Evolutionary conservation across 2,888 invertebrate species (phyloP).

Genomic region (Drosophila atripex): DNA sequence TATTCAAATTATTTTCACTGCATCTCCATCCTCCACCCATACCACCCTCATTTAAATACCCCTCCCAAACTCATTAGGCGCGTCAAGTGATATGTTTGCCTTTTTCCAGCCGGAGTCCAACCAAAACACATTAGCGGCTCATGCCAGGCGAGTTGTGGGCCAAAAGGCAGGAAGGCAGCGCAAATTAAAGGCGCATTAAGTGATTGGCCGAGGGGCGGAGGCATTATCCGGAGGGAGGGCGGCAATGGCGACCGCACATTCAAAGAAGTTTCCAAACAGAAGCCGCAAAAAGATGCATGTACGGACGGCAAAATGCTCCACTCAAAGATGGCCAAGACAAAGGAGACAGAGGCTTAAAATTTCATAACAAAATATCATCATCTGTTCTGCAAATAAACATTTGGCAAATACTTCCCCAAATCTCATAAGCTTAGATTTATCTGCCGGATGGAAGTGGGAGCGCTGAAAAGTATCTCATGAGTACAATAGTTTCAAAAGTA

Average conservation of each 20-base stretch:
- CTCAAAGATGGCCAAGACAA: conserved; percentile 14
- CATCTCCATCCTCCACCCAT: neutral
- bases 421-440: conserved; percentile 33
- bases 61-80: conserved; percentile 68
- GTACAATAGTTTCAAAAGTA: conserved; percentile 9
- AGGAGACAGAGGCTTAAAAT: conserved; percentile 15
- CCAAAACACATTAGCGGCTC: conserved; percentile 75
- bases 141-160: conserved; percentile 65
- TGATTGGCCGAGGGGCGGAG: conserved; percentile 4
- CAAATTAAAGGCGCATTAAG: conserved; percentile 76
- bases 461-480: conserved; percentile 22
- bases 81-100: conserved; percentile 74
- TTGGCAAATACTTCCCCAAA: conserved; percentile 8
- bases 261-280: conserved; percentile 19
- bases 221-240: neutral
- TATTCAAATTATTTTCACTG: neutral
- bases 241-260: conserved; percentile 21
- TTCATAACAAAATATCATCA: conserved; percentile 8
- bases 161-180: conserved; percentile 39
- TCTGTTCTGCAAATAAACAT: conserved; percentile 14
- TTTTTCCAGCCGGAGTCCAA: conserved; percentile 27
- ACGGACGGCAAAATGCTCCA: conserved; percentile 3
- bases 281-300: conserved; percentile 27
- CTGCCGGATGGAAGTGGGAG: conserved; percentile 13
- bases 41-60: neutral